These are phyloP conservation scores for Sphenopsis melanotis DNA, from an alignment of 2,797 vertebrate genomes.

Conservation along the genomic window DNA sequence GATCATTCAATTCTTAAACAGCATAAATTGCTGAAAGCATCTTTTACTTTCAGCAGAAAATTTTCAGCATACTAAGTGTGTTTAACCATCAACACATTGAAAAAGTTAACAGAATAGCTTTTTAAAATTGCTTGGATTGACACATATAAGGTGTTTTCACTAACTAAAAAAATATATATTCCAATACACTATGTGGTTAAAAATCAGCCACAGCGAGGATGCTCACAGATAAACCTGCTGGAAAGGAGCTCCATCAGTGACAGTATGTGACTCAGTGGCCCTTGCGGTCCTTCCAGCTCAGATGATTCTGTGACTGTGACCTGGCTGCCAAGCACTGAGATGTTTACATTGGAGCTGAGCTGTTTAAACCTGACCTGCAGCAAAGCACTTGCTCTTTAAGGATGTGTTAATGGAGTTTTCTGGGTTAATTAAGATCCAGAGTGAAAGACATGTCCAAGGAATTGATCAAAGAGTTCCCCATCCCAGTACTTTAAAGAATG, in stretches of 20 bases:
- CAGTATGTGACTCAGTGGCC: not conserved
- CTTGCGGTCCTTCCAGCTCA: not conserved
- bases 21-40: not conserved
- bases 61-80: not conserved
- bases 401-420: not conserved
- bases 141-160: not conserved
- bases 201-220: not conserved
- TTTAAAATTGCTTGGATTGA: not conserved
- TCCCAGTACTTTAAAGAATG: rapidly evolving
- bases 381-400: not conserved
- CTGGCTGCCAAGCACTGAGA: not conserved
- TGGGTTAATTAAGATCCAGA: not conserved
- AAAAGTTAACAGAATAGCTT: not conserved
- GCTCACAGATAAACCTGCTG: not conserved
- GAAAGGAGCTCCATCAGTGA: not conserved
- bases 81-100: not conserved
- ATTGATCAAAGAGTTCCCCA: not conserved
- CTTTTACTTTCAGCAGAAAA: not conserved
- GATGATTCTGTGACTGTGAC: not conserved
- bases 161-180: not conserved
- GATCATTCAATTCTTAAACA: not conserved
- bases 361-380: not conserved
- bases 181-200: not conserved
- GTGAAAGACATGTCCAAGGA: not conserved
- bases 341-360: not conserved